Base-by-base conservation (phyloP, 2,113 vertebrate genomes). In the Gnathonemus longibarbis region DNA sequence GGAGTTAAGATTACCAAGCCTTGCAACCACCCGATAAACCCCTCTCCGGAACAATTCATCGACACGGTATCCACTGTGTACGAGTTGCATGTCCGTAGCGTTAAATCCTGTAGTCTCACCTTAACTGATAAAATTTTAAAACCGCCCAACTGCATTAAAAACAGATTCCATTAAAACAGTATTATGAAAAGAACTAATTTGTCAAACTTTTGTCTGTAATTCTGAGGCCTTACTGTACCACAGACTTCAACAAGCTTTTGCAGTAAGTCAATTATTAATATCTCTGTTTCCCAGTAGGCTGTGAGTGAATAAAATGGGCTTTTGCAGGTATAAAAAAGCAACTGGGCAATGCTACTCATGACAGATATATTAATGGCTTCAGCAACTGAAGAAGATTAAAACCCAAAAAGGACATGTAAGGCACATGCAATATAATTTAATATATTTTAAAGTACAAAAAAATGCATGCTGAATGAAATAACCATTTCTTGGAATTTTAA, bases 271-370 rank as follows among this genome's bases (percentile, higher is more conserved):
- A 45, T 83, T 83, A 83, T 83, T 83, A 83, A 83, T 83, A 45
- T 83, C 42, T 83, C 42, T 45, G 21, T 48, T 84, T 84, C 19
- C 83, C 83, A 46, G 83, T 21, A 84, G 42, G 42, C 46, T 84
- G 39, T 39, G 19, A 24, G 45, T 84, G 83, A 48, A 84, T 84
- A 84, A 84, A 84, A 84, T 84, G 45, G 35, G 15, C 74, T 80
- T 80, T 80, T 80, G 74, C 35, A 80, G 74, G 74, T 80, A 77
- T 77, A 39, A 39, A 77, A 77, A 39, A 77, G 70, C 70, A 77
- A 80, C 31, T 39, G 27, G 35, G 74, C 17, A 42, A 19, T 7
- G 13, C 15, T 42, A 80, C 74, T 17, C 13, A 17, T 45, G 39
- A 24, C 83, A 84, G 42, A 84, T n/a, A 3, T 48, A n/a, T 84